Conservation (phyloP, 2,797 vertebrate species). For the Fundulus diaphanus region DNA sequence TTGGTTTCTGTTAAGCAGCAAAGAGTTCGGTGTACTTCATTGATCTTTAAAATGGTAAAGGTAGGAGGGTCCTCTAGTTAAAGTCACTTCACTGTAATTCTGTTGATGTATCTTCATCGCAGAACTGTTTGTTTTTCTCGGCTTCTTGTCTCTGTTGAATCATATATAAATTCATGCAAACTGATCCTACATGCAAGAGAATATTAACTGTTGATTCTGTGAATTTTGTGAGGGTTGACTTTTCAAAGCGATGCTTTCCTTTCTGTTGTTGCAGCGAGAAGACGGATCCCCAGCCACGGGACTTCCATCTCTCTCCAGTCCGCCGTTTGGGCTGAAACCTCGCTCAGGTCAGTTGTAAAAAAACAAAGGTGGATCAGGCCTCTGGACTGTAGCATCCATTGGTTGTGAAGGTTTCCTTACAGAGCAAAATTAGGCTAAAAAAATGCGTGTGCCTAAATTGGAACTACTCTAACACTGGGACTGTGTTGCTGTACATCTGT, state of each 20-base stretch:
- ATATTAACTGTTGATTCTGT: constrained; percentile 1
- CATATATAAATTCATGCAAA: constrained; percentile 19
- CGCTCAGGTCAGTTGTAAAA: constrained; percentile 87
- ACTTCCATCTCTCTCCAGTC: constrained; percentile 73
- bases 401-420: neutral
- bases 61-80: neutral
- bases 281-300: constrained; percentile 76
- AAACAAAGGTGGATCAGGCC: neutral
- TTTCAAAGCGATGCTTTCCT: neutral
- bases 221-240: neutral
- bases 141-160: constrained; percentile 10
- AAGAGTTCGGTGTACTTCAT: neutral
- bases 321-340: constrained; percentile 91
- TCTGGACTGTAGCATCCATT: neutral
- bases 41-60: neutral
- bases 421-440: neutral
- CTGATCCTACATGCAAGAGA: neutral
- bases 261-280: constrained; percentile 75
- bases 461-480: neutral
- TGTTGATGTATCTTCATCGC: constrained; percentile 9
- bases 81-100: constrained; percentile 6
- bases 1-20: neutral
- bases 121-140: constrained; percentile 14
- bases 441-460: neutral
- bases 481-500: neutral